Base-by-base conservation (phyloP, 92 coral and sea anemone genomes). In the Meandrina meandrites region DNA sequence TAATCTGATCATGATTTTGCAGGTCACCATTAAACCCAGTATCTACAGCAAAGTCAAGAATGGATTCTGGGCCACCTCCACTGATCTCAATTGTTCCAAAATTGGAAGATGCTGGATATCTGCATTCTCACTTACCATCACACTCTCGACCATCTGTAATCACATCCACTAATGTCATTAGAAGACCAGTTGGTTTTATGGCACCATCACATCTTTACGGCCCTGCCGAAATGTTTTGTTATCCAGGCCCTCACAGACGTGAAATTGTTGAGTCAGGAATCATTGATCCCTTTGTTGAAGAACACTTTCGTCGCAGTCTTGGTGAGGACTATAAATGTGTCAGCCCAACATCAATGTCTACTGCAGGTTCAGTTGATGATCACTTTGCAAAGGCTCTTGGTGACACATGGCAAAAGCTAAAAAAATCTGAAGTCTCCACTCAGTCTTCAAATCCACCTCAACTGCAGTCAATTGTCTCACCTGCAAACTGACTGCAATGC, bases 331-430 rank as follows among this genome's bases (percentile, higher is more conserved):
- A 97, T 78, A 90, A 89, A 64, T 93, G 93, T 70, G 98, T 97
- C 40, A 95, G 94, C 85, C 97, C 98, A 42, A 87, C 92, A 19
- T 79, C 94, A 40, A 91, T 81, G 76, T 88, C 98, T 30, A 94
- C 91, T 5, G 94, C 96, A 72, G 99, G 97, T 32, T 97, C 99
- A 62, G 99, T 97, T 45, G 99, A 97, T 86, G 99, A 97, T 77
- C 99, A 97, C 83, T 97, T 97, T 92, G 98, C 99, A 4, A 93
- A 93, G 90, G 98, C 99, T 28, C 91, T 97, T 34, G 99, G 99
- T 4, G 97, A 97, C 19, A 92, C 92, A 0, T 97, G 97, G 97
- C 91, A 91, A 60, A 92, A 95, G 83, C 86, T 97, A n/a, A 89
- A 86, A 40, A 91, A 87, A 78, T 51, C 89, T 74, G 85, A 80